These are phyloP conservation scores for Protomyctophum bolini DNA, from an alignment of 2,113 vertebrate genomes.

Conservation along the genomic window DNA sequence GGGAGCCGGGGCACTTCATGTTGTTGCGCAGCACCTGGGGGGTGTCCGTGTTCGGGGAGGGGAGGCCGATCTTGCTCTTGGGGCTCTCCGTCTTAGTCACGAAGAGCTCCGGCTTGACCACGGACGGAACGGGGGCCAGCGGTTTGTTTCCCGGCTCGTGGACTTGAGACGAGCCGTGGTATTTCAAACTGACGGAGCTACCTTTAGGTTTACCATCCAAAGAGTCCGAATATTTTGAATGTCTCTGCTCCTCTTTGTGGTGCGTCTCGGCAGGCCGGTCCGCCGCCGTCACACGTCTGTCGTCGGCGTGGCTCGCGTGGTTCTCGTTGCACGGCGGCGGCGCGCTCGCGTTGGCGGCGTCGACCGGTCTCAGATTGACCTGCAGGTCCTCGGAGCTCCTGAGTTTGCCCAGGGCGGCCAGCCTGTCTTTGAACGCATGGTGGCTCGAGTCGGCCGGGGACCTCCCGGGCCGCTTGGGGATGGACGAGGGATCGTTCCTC, in stretches of 20 bases:
- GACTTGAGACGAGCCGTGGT: conserved; percentile 70
- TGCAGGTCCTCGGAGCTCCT: conserved; percentile 78
- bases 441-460: conserved; percentile 80
- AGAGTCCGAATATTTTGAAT: conserved; percentile 70
- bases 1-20: conserved; percentile 79
- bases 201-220: conserved; percentile 67
- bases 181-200: conserved; percentile 76
- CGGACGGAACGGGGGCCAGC: conserved; percentile 73
- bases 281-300: conserved; percentile 62
- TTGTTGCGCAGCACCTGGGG: conserved; percentile 79
- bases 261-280: conserved; percentile 66
- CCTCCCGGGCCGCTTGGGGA: conserved; percentile 77
- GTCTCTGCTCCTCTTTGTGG: conserved; percentile 70
- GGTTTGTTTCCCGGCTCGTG: conserved; percentile 74
- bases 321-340: conserved; percentile 37
- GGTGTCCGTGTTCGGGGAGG: conserved; percentile 74
- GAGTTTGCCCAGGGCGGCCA: conserved; percentile 84
- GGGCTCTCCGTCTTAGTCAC: conserved; percentile 81
- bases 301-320: conserved; percentile 30
- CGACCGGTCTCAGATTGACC: conserved; percentile 41
- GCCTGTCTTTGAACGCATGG: conserved; percentile 85
- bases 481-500: conserved; percentile 64
- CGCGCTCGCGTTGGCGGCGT: conserved; percentile 26
- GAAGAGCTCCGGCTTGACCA: conserved; percentile 77
- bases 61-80: conserved; percentile 80